Conservation (phyloP, 64 coral and sea anemone genomes). For the Montipora capricornis region DNA sequence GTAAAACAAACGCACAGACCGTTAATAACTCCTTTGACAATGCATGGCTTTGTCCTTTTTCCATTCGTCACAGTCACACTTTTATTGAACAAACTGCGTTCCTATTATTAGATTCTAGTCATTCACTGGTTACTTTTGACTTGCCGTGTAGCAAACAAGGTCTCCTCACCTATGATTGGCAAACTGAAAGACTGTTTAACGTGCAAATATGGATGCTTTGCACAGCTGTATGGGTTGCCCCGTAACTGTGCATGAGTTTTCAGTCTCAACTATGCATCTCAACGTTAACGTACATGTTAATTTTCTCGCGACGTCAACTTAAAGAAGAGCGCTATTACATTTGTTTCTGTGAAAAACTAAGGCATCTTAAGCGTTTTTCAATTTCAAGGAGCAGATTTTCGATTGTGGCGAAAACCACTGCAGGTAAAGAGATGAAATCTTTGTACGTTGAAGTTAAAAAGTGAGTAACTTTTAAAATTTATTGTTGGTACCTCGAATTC, state of each 20-base stretch:
- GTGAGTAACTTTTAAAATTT: not conserved
- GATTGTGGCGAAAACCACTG: too few species aligned
- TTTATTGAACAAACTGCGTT: not conserved
- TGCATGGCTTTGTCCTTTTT: not conserved
- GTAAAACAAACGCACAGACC: too few species aligned
- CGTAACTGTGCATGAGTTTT: not conserved
- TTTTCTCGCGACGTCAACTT: not conserved
- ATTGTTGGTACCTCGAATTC: too few species aligned
- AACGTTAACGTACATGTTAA: not conserved
- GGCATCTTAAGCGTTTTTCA: not conserved
- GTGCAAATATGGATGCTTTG: conserved; percentile 36
- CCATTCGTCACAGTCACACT: not conserved
- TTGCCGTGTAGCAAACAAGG: not conserved
- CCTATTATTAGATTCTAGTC: not conserved
- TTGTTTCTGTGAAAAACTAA: not conserved
- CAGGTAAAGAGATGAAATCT: not conserved
- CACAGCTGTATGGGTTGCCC: conserved; percentile 28
- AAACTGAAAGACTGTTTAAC: not conserved
- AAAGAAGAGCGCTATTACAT: not conserved
- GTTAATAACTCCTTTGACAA: not conserved
- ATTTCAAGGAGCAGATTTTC: not conserved
- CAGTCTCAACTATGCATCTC: too few species aligned
- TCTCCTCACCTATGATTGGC: not conserved
- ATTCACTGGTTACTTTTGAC: not conserved
- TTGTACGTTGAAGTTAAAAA: not conserved